A percentile compares a stretch with the other conserved stretches of the same genome.
These are phyloP conservation scores for Myrmecobius fasciatus DNA, from an alignment of 2,113 vertebrate species.

Conservation along the genomic window DNA sequence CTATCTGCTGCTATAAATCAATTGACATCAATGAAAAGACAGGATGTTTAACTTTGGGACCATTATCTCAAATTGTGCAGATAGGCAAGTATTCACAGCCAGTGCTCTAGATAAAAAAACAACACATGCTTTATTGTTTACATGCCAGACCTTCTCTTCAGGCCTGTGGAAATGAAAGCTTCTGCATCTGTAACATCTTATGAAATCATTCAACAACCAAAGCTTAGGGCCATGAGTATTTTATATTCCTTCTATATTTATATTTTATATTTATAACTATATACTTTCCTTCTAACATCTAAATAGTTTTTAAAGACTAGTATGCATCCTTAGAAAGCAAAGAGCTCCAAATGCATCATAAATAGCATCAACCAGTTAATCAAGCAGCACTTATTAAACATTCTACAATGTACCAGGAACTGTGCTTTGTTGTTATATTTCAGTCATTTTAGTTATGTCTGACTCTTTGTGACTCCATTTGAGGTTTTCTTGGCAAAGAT, in stretches of 20 bases:
- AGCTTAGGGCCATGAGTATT: conserved; percentile 1
- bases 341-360: neutral
- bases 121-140: conserved; percentile 54
- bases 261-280: too few species aligned
- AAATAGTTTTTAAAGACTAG: conserved; percentile 28
- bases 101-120: conserved; percentile 54
- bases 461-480: neutral
- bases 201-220: conserved; percentile 42
- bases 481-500: neutral
- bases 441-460: neutral
- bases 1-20: conserved; percentile 21
- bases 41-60: conserved; percentile 57
- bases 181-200: neutral
- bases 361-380: neutral
- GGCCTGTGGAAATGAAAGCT: conserved; percentile 43
- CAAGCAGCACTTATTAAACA: neutral
- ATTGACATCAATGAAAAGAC: conserved; percentile 61
- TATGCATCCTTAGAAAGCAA: neutral
- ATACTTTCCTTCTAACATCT: conserved; percentile 24
- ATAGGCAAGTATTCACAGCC: conserved; percentile 20
- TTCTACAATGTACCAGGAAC: neutral
- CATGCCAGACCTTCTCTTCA: conserved; percentile 4
- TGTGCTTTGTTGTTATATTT: neutral
- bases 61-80: conserved; percentile 41
- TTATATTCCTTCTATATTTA: conserved; percentile 1